Base-by-base conservation (phyloP, 1,140 invertebrate species). In the Steinernema feltiae region DNA sequence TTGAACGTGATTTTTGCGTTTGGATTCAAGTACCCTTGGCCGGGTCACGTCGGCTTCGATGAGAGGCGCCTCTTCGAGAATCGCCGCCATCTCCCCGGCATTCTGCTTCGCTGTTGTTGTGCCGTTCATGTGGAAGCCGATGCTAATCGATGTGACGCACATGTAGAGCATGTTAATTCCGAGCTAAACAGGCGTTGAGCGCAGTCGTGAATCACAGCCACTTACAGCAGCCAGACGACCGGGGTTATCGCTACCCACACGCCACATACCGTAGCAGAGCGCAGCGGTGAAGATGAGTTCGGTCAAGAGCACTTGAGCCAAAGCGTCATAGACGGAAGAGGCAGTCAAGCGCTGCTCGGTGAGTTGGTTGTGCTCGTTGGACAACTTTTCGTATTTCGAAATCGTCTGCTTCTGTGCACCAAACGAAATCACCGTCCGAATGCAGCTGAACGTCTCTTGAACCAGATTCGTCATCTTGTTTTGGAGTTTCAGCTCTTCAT, bases 161-260 rank as follows among this genome's bases (percentile, higher is more conserved):
- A 84, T 79, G 78, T 85, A 84, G 7, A 84, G 77, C 82, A 84
- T 84, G 48, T 84, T 86, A 75, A 84, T 84, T 15, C 82, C 83
- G 31, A 84, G 35, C 82, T 81, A 24, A 30, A 78, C 17, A n/a
- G n/a, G n/a, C n/a, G n/a, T n/a, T n/a, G n/a, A n/a, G n/a, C n/a
- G n/a, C n/a, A n/a, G n/a, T n/a, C n/a, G n/a, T n/a, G n/a, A n/a
- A n/a, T n/a, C n/a, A n/a, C n/a, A n/a, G n/a, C n/a, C n/a, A 12
- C 1, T 35, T 70, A 80, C 80, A 1, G 83, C 84, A 15, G 76
- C 85, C 21, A 84, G 72, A 17, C 77, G 71, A 31, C 83, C 83
- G 29, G 83, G 81, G 53, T 84, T 83, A 1, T 81, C 81, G 35
- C 76, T 69, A 1, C 79, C 84, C 7, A 86, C 75, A 21, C 80